Base-by-base conservation (phyloP, 2,797 vertebrate genomes). In the Spatula versicolor region DNA sequence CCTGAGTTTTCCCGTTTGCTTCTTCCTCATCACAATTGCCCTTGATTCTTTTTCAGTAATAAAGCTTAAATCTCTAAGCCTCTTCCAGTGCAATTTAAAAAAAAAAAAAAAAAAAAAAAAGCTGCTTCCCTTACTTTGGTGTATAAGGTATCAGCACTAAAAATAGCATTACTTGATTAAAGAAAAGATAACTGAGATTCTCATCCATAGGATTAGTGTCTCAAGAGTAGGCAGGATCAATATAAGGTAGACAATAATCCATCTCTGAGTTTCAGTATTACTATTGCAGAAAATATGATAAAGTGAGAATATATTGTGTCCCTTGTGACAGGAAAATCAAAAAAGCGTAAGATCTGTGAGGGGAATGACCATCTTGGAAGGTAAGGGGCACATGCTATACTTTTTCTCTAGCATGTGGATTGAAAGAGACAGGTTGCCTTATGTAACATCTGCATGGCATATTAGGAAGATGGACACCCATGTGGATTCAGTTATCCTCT, bases 81-180 rank as follows among this genome's bases (percentile, higher is more conserved):
- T 78, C 73, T 66, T 41, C 22, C 16, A 58, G 19, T 52, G 23
- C 33, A 55, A 28, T 79, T 67, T 3, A 55, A 55, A 66, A 21
- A 89, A 81, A 52, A 26, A 16, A 22, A 9, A 31, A 81, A 46
- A 22, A 31, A 83, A 22, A 46, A 46, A 46, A 46, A 43, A 33
- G 2, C 55, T 72, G 9, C 26, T 83, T 23, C 86, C 59, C 66
- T 91, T 66, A 50, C 37, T 20, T 78, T 86, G 3, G 5, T 66
- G 37, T 86, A 39, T 56, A 86, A 92, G 11, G 46, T 66, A 25
- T 59, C 39, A 6, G 1, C 45, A 30, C 71, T 92, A 96, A 91
- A 96, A 94, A 92, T 87, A 90, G 46, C 31, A 56, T 35, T 76
- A 73, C 30, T 86, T 91, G 85, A 92, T 96, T 86, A 85, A 90